A percentile compares a stretch with the other conserved stretches of the same genome.
Conservation (phyloP, 1,140 invertebrate species). For the Lepidurus apus region DNA sequence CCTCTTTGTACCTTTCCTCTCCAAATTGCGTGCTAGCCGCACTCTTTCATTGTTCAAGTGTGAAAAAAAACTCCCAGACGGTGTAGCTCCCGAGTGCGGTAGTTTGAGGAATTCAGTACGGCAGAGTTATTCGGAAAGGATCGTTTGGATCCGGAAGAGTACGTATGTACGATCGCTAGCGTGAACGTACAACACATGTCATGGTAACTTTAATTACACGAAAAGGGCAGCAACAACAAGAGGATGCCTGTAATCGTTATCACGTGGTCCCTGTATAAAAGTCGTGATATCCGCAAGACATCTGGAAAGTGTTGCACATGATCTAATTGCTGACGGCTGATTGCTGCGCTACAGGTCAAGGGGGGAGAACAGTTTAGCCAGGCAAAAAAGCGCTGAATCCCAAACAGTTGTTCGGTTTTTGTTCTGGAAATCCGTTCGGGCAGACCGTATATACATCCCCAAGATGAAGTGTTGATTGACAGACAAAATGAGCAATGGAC, state of each 20-base stretch:
- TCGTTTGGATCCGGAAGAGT: no score
- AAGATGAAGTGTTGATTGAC: constrained; percentile 2
- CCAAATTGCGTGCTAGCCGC: no score
- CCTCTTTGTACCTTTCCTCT: neutral
- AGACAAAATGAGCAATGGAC: neutral
- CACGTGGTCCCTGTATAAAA: neutral
- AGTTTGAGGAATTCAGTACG: no score
- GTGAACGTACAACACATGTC: neutral
- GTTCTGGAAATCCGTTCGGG: neutral
- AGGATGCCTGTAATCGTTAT: neutral
- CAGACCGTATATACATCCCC: neutral
- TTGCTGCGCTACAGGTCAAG: neutral
- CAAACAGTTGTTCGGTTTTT: neutral
- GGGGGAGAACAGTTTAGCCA: neutral
- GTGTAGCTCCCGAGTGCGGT: no score
- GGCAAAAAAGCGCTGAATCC: neutral
- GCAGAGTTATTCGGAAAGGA: no score
- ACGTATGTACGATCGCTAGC: no score
- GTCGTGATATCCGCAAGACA: neutral
- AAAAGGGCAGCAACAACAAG: neutral
- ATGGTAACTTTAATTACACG: neutral
- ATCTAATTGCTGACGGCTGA: neutral
- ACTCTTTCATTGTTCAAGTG: no score
- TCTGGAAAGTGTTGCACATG: neutral
- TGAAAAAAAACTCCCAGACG: no score